Percentiles rank a stretch among this genome's conserved stretches.
Evolutionary conservation across 2,797 vertebrate genomes (phyloP).

Genomic region (Enteromius argenteus): DNA sequence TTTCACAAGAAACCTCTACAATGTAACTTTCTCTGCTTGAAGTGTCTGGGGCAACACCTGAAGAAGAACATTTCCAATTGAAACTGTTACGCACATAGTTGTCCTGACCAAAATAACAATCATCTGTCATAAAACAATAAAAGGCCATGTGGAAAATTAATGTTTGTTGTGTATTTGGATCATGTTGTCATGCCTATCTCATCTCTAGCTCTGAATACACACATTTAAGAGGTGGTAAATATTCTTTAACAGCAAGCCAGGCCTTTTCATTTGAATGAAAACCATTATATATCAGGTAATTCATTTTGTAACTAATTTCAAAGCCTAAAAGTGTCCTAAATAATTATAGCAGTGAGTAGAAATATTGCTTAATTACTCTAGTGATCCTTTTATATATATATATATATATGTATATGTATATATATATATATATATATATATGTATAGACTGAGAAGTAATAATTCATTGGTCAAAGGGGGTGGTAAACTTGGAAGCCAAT

Average conservation of each 20-base stretch:
- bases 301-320: neutral
- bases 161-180: neutral
- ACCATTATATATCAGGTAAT: neutral
- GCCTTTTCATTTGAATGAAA: neutral
- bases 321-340: neutral
- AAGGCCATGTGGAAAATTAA: constrained; percentile 32
- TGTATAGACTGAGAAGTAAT: neutral
- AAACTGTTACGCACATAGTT: constrained; percentile 40
- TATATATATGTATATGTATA: too few relatives aligned
- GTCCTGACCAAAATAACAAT: constrained; percentile 40
- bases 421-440: too few relatives aligned
- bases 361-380: neutral
- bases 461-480: too few relatives aligned
- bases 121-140: constrained; percentile 51
- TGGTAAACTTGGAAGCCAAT: neutral
- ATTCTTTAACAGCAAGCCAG: neutral
- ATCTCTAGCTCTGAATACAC: neutral
- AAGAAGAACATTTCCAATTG: constrained; percentile 6
- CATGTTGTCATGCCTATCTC: neutral
- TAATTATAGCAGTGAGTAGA: neutral
- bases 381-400: neutral
- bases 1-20: constrained; percentile 25
- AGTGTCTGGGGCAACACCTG: constrained; percentile 25
- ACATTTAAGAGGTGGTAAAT: neutral
- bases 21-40: constrained; percentile 23